phyloP scores from a whole-genome alignment of 2,888 invertebrate species.

The Tupiocoris notatus region DNA sequence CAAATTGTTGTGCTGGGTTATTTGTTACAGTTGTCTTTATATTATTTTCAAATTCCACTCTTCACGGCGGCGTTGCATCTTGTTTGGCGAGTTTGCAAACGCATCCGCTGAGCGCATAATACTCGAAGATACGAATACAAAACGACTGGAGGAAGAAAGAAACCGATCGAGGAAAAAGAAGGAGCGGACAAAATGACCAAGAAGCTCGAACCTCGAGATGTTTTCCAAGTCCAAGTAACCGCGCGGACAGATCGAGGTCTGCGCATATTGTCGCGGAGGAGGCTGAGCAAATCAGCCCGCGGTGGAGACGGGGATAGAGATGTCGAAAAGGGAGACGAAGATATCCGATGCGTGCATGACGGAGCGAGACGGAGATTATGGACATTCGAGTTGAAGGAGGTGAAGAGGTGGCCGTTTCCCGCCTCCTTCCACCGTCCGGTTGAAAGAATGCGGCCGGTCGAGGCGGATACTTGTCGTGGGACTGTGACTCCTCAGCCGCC shows the following conservation, averaged over 20 bases:
- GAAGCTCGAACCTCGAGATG: not conserved
- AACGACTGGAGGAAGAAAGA: not conserved
- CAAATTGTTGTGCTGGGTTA: too few species aligned
- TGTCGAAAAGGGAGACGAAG: too few species aligned
- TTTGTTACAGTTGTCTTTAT: too few species aligned
- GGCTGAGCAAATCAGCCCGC: not conserved
- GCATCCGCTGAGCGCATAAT: not conserved
- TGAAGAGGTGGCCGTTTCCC: not conserved
- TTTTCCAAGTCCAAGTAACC: constrained; percentile 4
- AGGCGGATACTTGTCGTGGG: constrained; percentile 19
- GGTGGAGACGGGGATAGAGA: not conserved
- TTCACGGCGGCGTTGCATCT: too few species aligned
- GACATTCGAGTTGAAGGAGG: not conserved
- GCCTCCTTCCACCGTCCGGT: constrained; percentile 6
- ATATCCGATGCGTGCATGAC: not conserved
- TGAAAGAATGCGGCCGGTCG: constrained; percentile 17
- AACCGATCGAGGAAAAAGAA: not conserved
- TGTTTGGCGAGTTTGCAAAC: not conserved
- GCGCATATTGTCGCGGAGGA: constrained; percentile 23
- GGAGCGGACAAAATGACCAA: not conserved
- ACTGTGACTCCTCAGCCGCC: constrained; percentile 17
- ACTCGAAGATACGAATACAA: not conserved
- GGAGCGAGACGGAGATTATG: not conserved
- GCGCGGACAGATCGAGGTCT: constrained; percentile 20
- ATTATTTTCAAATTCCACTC: too few species aligned